Evolutionary conservation across 1,140 invertebrate species (phyloP), one percentile per base, ranked within the genome.

Genomic region (Euura lappo): DNA sequence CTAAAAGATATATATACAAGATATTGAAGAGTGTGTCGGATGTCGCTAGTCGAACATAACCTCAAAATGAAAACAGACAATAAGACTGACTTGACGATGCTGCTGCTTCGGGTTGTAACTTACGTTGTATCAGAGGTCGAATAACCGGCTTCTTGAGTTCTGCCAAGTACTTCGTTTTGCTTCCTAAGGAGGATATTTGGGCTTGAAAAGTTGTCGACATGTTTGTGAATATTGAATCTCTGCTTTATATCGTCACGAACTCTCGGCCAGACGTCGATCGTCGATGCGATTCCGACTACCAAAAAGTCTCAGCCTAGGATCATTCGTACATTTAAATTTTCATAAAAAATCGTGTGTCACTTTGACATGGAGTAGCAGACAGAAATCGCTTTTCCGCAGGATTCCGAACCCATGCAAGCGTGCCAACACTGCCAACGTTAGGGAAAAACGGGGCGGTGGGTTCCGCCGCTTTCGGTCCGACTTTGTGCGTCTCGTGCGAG

Each of bases 111-210:
- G 44, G 13, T 60, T 74, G 66, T 65, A 47, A 79, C 84, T 84
- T 77, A 85, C 85, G 76, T 74, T 86, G 84, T 73, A 85, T 80
- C 10, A 87, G 70, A 43, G 85, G 83, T 5, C 85, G 81, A 13
- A 81, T 70, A 69, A 84, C 72, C 71, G 77, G 73, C 76, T 87
- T 85, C 44, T 79, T 82, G 60, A 87, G 77, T 73, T 84, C 80
- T 6, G 82, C 73, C 71, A 86, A 74, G 77, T 83, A 65, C 72
- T 86, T 85, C n/a, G 77, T 78, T 76, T 80, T 85, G 68, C 75
- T 81, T 60, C 79, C 80, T 74, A 87, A 79, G 71, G 71, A 75
- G 7, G 74, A 75, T 5, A 87, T 71, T 76, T 84, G 81, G 28
- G 74, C 79, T 65, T 66, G 66, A 71, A 71, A 65, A 7, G 66